phyloP scores from a whole-genome alignment of 2,113 vertebrate genomes.

The Mastomys coucha region DNA sequence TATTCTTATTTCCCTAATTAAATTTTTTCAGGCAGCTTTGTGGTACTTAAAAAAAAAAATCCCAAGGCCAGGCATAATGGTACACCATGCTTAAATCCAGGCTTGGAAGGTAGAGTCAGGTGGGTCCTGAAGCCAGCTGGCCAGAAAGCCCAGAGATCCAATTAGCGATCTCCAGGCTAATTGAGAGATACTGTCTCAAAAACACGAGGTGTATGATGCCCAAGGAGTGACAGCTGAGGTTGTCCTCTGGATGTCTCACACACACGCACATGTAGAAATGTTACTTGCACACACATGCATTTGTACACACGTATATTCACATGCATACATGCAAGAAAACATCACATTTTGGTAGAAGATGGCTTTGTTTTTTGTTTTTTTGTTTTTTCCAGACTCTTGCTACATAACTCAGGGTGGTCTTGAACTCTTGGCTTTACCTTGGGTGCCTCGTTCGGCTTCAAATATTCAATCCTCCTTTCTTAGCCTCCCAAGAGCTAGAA shows the following conservation, averaged over 20 bases:
- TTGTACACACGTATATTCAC: neutral
- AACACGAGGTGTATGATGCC: neutral
- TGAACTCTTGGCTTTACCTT: neutral
- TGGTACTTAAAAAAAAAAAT: neutral
- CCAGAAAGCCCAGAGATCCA: too few relatives aligned
- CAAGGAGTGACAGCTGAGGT: neutral
- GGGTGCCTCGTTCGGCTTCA: neutral
- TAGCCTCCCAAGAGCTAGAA: neutral
- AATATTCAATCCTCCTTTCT: neutral
- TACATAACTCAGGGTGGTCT: neutral
- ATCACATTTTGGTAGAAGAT: neutral
- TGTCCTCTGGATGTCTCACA: neutral
- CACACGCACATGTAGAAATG: neutral
- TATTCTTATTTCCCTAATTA: conserved; percentile 52
- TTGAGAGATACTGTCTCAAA: neutral
- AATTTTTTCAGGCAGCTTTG: conserved; percentile 38
- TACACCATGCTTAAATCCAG: neutral
- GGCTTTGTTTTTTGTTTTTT: neutral
- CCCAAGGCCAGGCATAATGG: neutral
- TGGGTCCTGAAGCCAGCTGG: neutral
- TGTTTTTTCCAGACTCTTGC: neutral
- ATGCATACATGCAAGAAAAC: neutral
- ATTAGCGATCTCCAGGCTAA: neutral
- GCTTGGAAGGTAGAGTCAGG: neutral
- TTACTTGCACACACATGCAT: neutral